Percentiles rank a stretch among this genome's conserved stretches.
Evolutionary conservation across 1,140 invertebrate species (phyloP).

Genomic region (Magallana angulata): DNA sequence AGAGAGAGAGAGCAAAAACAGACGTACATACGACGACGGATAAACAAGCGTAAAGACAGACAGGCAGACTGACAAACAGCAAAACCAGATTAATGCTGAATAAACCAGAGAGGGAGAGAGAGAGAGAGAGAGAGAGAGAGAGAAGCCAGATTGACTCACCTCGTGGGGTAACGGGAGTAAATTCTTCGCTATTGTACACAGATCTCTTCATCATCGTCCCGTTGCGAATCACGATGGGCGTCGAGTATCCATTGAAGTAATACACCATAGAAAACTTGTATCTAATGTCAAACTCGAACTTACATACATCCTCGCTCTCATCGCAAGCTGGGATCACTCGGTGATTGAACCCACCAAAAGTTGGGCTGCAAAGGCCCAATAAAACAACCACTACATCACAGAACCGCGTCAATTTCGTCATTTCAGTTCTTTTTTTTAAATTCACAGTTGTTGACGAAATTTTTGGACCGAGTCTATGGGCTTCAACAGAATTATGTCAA

Average conservation of each 20-base stretch:
- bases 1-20: background rate
- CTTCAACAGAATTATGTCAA: background rate
- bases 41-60: background rate
- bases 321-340: background rate
- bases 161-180: background rate
- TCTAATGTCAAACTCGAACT: constrained; percentile 7
- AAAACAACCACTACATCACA: background rate
- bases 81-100: too few relatives aligned
- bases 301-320: background rate
- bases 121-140: background rate
- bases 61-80: background rate
- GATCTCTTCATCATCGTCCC: background rate
- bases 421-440: background rate
- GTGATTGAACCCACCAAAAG: background rate
- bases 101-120: too few relatives aligned
- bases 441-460: background rate
- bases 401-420: background rate
- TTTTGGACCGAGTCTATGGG: background rate
- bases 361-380: background rate
- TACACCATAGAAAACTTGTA: constrained; percentile 22
- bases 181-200: background rate
- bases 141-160: background rate
- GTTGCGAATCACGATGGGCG: background rate
- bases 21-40: background rate
- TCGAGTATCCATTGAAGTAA: constrained; percentile 14